Evolutionary conservation across 92 coral and sea anemone genomes (phyloP).

Genomic region (Umimayanthus chanpuru): DNA sequence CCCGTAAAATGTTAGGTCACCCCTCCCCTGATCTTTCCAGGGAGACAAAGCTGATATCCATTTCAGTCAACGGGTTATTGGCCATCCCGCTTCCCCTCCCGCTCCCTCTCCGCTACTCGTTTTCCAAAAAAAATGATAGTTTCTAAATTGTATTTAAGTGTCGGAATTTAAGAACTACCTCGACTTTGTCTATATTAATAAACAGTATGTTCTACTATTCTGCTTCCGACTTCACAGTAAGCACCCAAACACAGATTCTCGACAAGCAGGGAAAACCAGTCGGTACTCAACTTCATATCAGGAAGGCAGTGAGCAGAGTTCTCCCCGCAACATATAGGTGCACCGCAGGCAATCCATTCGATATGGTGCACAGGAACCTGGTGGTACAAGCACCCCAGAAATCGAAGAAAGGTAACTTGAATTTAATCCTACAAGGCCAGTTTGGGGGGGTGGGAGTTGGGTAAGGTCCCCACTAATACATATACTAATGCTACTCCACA

Average conservation of each 20-base stretch:
- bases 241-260: slow-evolving; percentile 30
- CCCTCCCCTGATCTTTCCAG: no score
- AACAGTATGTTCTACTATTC: neutral
- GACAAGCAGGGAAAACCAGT: slow-evolving; percentile 37
- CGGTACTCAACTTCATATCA: slow-evolving; percentile 37
- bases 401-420: neutral
- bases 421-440: no score
- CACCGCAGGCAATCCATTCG: slow-evolving; percentile 36
- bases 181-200: neutral
- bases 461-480: no score
- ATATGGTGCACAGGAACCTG: neutral
- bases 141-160: no score
- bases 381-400: neutral
- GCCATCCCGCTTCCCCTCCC: no score
- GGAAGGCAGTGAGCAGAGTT: neutral
- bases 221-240: neutral
- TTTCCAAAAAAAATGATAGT: no score
- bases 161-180: neutral
- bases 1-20: no score
- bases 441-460: no score
- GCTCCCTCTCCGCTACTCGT: no score
- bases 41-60: no score
- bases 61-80: no score
- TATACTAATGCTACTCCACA: no score
- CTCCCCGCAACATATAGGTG: slow-evolving; percentile 23